Base-by-base conservation (phyloP, 1,140 invertebrate genomes). In the Trichogramma pretiosum region DNA sequence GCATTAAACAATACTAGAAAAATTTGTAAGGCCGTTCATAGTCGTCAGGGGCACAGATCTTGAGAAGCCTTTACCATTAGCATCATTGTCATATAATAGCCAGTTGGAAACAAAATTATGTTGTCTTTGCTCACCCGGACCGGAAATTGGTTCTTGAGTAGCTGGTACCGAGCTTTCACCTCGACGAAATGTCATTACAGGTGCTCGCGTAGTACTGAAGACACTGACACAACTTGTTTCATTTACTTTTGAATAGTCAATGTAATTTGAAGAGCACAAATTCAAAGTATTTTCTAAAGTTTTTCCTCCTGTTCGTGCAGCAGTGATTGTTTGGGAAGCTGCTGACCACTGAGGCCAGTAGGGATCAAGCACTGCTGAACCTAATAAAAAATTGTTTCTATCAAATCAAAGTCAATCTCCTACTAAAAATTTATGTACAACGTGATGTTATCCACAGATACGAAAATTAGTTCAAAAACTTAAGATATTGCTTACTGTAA, bases 171-270 rank as follows among this genome's bases (percentile, higher is more conserved):
- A 45, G 21, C 42, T 51, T 3, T 39, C 8, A 16, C 49, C 49
- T 19, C 41, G 46, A 3, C 49, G 43, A 5, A 52, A 21, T 0
- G 62, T 56, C n/a, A 61, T 54, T 5, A 66, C 54, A 5, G 63
- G 63, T n/a, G n/a, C n/a, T n/a, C n/a, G n/a, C n/a, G n/a, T n/a
- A 1, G 60, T 53, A 21, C 50, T 41, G 33, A 64, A 63, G 48
- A 59, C 63, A 30, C 64, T 62, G 9, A 66, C 63, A 23, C 64
- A 61, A 16, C 58, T 60, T 0, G 64, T 68, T 28, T 66, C 60
- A 36, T 61, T 56, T 18, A 63, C 24, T 43, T 64, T 68, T 3
- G 61, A 22, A 14, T 62, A 57, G 48, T 65, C 57, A 13, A 62
- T 39, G 16, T 54, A 52, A 8, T 54, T 55, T 1, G 41, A 33